A percentile compares a stretch with the other conserved stretches of the same genome.
Evolutionary conservation across 2,888 invertebrate species (phyloP).

Genomic region (Eupithecia subfuscata): DNA sequence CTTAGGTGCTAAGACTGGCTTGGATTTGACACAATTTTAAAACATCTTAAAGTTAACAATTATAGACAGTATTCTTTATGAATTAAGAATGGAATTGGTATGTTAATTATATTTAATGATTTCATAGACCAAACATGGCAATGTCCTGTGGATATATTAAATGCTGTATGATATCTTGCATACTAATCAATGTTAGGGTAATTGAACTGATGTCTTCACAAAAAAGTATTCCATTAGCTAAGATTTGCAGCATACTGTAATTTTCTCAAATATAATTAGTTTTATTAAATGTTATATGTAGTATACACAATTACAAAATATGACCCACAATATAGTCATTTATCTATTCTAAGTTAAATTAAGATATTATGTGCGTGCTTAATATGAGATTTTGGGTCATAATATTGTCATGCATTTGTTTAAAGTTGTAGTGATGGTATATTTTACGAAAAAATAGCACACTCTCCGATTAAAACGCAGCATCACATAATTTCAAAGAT

Average conservation of each 20-base stretch:
- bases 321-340: slow-evolving; percentile 1
- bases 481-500: background rate
- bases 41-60: slow-evolving; percentile 27
- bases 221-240: slow-evolving; percentile 42
- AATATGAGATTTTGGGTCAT: slow-evolving; percentile 2
- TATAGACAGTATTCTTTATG: slow-evolving; percentile 42
- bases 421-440: background rate
- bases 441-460: background rate
- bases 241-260: slow-evolving; percentile 9
- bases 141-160: slow-evolving; percentile 31
- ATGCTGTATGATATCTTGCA: slow-evolving; percentile 26
- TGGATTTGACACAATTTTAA: slow-evolving; percentile 20
- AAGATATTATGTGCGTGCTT: slow-evolving; percentile 1
- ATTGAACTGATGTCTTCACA: slow-evolving; percentile 33
- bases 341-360: background rate
- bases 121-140: slow-evolving; percentile 37
- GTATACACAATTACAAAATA: slow-evolving; percentile 5
- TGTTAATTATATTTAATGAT: slow-evolving; percentile 17
- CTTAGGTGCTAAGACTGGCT: slow-evolving; percentile 8
- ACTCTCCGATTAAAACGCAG: background rate
- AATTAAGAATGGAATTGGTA: slow-evolving; percentile 35
- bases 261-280: slow-evolving; percentile 13
- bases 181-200: slow-evolving; percentile 37
- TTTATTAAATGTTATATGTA: background rate
- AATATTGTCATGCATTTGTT: background rate